Evolutionary conservation across 2,113 vertebrate genomes (phyloP).

Genomic region (Pleuronectes platessa): DNA sequence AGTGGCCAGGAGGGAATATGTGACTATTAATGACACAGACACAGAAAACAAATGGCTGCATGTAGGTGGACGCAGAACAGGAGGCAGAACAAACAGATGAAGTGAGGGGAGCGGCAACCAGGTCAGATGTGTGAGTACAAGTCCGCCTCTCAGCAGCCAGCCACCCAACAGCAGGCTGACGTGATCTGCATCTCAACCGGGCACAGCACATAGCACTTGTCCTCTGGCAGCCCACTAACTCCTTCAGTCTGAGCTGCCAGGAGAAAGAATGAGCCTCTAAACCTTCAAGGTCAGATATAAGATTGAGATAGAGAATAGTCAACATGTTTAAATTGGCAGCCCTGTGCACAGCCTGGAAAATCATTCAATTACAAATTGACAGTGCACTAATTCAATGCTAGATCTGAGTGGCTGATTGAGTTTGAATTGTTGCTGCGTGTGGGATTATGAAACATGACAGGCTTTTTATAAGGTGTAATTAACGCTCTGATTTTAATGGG

Average conservation of each 20-base stretch:
- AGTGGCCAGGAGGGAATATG: conserved; percentile 26
- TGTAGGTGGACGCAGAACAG: conserved; percentile 22
- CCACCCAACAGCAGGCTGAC: conserved; percentile 59
- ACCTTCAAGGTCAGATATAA: conserved; percentile 69
- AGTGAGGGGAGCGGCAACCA: conserved; percentile 58
- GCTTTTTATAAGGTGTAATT: conserved; percentile 85
- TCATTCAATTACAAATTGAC: conserved; percentile 67
- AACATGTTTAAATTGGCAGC: conserved; percentile 69
- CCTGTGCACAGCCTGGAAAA: conserved; percentile 23
- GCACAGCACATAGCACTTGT: conserved; percentile 55
- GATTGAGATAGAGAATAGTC: conserved; percentile 60
- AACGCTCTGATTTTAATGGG: conserved; percentile 80
- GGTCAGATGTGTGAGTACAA: conserved; percentile 66
- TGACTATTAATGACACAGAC: conserved; percentile 55
- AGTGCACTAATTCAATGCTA: conserved; percentile 60
- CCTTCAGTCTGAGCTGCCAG: conserved; percentile 56
- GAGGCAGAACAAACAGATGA: conserved; percentile 61
- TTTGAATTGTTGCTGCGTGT: conserved; percentile 76
- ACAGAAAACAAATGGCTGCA: conserved; percentile 50
- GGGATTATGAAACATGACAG: conserved; percentile 83
- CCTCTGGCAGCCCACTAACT: conserved; percentile 65
- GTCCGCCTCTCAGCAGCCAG: conserved; percentile 67
- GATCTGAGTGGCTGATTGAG: conserved; percentile 75
- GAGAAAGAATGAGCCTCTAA: conserved; percentile 53
- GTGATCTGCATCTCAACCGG: conserved; percentile 76